phyloP scores from a whole-genome alignment of 2,888 invertebrate species.

The Limnephilus lunatus region DNA sequence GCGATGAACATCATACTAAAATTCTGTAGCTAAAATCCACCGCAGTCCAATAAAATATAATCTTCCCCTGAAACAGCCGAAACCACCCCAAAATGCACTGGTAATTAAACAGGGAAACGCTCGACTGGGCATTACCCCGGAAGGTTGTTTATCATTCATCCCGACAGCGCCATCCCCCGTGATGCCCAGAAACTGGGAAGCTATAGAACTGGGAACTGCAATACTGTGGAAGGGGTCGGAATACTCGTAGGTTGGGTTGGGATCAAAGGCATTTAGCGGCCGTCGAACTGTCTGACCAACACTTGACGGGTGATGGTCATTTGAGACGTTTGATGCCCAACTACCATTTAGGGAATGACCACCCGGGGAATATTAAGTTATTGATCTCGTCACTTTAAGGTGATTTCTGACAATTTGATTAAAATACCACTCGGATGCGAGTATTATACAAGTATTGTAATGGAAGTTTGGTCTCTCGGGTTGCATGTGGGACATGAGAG shows the following conservation, averaged over 20 bases:
- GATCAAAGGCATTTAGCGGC: neutral
- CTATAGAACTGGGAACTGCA: neutral
- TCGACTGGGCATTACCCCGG: neutral
- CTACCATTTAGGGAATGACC: neutral
- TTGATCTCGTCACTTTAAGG: neutral
- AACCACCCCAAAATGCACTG: neutral
- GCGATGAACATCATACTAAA: too few relatives aligned
- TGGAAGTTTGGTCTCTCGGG: neutral
- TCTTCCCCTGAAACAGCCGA: neutral
- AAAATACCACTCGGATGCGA: neutral
- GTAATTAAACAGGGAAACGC: neutral
- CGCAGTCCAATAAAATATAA: neutral
- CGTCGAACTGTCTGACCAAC: neutral
- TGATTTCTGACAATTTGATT: neutral
- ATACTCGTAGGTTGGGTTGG: neutral
- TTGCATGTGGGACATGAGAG: neutral
- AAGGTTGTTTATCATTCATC: slow-evolving; percentile 2
- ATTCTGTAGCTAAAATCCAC: too few relatives aligned
- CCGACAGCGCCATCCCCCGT: neutral
- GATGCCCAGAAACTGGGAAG: too few relatives aligned
- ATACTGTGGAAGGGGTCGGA: neutral
- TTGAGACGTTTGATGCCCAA: neutral
- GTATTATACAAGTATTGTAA: neutral
- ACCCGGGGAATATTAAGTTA: neutral
- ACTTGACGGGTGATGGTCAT: neutral